A percentile compares a stretch with the other conserved stretches of the same genome.
phyloP scores from a whole-genome alignment of 2,113 vertebrate genomes.

The Sebastes schlegelii region DNA sequence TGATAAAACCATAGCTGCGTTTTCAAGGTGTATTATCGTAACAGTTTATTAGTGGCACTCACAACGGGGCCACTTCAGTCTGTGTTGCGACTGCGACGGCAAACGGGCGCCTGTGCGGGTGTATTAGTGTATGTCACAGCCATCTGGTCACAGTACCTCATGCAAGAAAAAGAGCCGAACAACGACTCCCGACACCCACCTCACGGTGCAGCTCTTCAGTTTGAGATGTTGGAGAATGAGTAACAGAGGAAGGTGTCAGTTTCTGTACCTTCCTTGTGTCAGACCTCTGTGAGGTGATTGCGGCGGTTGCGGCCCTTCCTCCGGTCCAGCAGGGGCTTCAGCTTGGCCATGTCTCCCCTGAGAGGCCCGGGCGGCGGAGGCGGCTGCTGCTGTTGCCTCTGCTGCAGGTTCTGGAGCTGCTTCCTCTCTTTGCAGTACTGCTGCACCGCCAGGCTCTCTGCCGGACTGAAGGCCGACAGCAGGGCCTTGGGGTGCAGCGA shows the following conservation, averaged over 20 bases:
- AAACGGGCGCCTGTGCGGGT: conserved; percentile 30
- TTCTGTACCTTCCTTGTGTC: conserved; percentile 60
- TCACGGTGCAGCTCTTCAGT: conserved; percentile 43
- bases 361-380: conserved; percentile 67
- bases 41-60: conserved; percentile 12
- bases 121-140: conserved; percentile 66
- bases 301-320: conserved; percentile 96
- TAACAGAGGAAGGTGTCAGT: conserved; percentile 28
- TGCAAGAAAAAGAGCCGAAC: conserved; percentile 58
- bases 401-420: conserved; percentile 84
- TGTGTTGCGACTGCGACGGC: conserved; percentile 2
- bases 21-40: background rate
- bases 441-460: conserved; percentile 92
- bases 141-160: conserved; percentile 70
- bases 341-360: conserved; percentile 93
- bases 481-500: conserved; percentile 90
- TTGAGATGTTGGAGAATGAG: conserved; percentile 39
- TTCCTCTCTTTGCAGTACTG: conserved; percentile 96
- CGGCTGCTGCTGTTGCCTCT: conserved; percentile 56
- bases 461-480: conserved; percentile 89
- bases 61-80: conserved; percentile 7
- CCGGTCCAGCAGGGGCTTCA: conserved; percentile 94
- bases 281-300: conserved; percentile 89
- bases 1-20: background rate
- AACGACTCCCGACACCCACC: conserved; percentile 28